phyloP scores from a whole-genome alignment of 37 sponge, comb jelly and placozoan genomes.

The Hormiphora californensis region DNA sequence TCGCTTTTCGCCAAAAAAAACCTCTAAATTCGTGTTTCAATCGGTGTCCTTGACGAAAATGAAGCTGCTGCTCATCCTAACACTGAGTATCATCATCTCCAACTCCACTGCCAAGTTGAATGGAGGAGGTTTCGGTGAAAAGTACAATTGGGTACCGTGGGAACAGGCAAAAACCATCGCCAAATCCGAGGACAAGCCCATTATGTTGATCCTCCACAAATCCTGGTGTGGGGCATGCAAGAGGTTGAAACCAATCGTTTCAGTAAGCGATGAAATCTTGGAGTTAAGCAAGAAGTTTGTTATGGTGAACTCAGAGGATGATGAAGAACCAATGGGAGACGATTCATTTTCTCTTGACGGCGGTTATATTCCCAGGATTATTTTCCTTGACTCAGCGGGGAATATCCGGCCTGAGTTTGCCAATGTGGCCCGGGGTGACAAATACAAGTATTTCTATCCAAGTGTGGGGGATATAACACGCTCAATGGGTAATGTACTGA shows the following conservation, averaged over 20 bases:
- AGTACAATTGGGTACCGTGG: slow-evolving; percentile 23
- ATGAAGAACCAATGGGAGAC: slow-evolving; percentile 10
- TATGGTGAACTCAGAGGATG: slow-evolving; percentile 48
- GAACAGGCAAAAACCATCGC: not conserved
- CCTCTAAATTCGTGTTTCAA: too few relatives aligned
- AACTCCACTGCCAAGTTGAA: slow-evolving; percentile 15
- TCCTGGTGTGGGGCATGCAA: slow-evolving; percentile 55
- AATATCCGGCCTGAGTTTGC: slow-evolving; percentile 42
- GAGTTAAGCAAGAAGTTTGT: not conserved
- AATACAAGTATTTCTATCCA: slow-evolving; percentile 32
- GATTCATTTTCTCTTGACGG: not conserved
- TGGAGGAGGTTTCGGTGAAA: slow-evolving; percentile 24
- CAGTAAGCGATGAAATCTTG: not conserved
- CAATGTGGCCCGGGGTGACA: not conserved
- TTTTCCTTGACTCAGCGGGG: slow-evolving; percentile 32
- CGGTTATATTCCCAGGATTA: slow-evolving; percentile 37
- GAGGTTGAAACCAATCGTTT: slow-evolving; percentile 41
- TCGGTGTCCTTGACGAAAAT: too few relatives aligned
- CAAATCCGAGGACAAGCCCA: not conserved
- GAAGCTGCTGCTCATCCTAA: too few relatives aligned
- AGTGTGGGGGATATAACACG: not conserved
- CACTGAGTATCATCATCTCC: too few relatives aligned
- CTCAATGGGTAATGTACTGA: slow-evolving; percentile 2
- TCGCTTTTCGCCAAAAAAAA: too few relatives aligned
- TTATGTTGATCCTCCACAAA: slow-evolving; percentile 32